Base-by-base conservation (phyloP, 2,888 invertebrate species). In the Anodontia alba region DNA sequence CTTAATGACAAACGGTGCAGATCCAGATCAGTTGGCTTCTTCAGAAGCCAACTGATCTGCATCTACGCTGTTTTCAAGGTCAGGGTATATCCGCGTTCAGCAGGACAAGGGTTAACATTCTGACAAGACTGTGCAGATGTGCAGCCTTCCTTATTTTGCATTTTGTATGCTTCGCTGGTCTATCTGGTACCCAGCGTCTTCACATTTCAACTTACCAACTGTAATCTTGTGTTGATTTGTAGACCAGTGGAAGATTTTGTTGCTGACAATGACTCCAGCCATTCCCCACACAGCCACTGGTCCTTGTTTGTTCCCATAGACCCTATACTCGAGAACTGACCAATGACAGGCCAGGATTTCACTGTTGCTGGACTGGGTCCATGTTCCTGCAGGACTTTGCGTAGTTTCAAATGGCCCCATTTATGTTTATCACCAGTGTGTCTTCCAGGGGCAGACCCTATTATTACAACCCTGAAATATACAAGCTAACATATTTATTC, bases 251-350 rank as follows among this genome's bases (percentile, higher is more conserved):
- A 76, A 36, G 87, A 82, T 43, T 84, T 86, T 43, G 86, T 80
- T 72, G 90, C 80, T 49, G 92, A 88, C 69, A 95, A 81, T 83
- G 96, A 96, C 31, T 96, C 96, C 0, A 97, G 94, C 83, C 98
- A 96, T 84, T 97, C 97, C 0, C 96, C 96, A 5, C 96, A 96
- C 80, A 99, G 95, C 98, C 98, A 99, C 94, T 90, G 95, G 92
- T 86, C 95, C 33, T 94, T 90, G 23, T 86, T 89, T 17, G 96
- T 95, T 0, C 98, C 98, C 72, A 97, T 96, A 82, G 97, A 97
- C 33, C 99, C 99, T 54, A 99, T 96, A 87, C 98, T 98, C 42
- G 98, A 98, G 76, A 98, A 97, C 95, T 99, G 99, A 0, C 97
- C 97, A 2, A 98, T 94, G 0, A 98, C 95, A 0, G 97, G 96